phyloP scores from a whole-genome alignment of 2,888 invertebrate genomes.

The Caenorhabditis becei region DNA sequence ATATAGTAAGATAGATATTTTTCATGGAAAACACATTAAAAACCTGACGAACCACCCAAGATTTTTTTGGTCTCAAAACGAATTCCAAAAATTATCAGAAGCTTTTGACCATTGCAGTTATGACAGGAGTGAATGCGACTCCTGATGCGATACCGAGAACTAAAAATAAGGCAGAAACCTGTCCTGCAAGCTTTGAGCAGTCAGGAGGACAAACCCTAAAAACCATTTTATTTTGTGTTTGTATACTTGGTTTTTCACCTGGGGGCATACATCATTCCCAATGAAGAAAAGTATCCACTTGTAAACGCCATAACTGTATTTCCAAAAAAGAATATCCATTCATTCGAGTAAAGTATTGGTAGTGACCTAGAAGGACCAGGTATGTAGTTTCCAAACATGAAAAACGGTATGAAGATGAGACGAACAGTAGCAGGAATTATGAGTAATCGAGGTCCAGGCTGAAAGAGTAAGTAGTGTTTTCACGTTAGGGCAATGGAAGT shows the following conservation, averaged over 20 bases:
- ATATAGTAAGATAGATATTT: too few species aligned
- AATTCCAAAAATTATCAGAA: too few species aligned
- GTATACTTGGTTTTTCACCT: slow-evolving; percentile 81
- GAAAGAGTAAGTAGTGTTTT: too few species aligned
- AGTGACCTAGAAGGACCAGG: slow-evolving; percentile 85
- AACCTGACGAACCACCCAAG: too few species aligned
- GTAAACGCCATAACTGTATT: slow-evolving; percentile 89
- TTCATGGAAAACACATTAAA: too few species aligned
- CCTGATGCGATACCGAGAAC: slow-evolving; percentile 66
- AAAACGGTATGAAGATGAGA: slow-evolving; percentile 90
- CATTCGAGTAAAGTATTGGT: slow-evolving; percentile 88
- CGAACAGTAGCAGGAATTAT: slow-evolving; percentile 88
- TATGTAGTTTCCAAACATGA: slow-evolving; percentile 92
- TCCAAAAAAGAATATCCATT: slow-evolving; percentile 83
- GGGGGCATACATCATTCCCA: slow-evolving; percentile 94
- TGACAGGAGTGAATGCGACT: slow-evolving; percentile 65
- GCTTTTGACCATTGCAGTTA: slow-evolving; percentile 60
- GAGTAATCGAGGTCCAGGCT: slow-evolving; percentile 90
- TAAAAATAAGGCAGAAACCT: slow-evolving; percentile 60
- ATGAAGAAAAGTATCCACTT: slow-evolving; percentile 93
- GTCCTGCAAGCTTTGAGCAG: slow-evolving; percentile 64
- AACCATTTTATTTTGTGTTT: too few species aligned
- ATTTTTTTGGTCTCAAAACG: too few species aligned
- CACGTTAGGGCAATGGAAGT: too few species aligned
- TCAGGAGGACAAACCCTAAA: slow-evolving; percentile 66